phyloP scores from a whole-genome alignment of 2,888 invertebrate species.

The Eupithecia subumbrata region DNA sequence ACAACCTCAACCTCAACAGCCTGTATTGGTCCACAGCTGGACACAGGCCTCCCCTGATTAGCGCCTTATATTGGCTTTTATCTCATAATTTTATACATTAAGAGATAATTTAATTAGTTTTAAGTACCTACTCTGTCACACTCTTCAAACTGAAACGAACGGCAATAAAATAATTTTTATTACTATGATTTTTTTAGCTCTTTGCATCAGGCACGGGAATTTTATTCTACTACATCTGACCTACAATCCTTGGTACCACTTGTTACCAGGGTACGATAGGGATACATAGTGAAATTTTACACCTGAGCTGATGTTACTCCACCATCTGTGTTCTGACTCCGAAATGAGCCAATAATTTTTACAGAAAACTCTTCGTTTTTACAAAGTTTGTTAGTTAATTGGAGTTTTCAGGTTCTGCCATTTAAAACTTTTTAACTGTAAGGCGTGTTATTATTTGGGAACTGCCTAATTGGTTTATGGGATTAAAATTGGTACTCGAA shows the following conservation, averaged over 20 bases:
- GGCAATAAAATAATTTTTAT: too few relatives aligned
- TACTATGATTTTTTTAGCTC: too few relatives aligned
- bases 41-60: too few relatives aligned
- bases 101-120: too few relatives aligned
- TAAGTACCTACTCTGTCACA: too few relatives aligned
- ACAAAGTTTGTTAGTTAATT: constrained; percentile 50
- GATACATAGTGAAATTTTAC: neutral
- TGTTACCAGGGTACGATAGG: neutral
- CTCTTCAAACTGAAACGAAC: too few relatives aligned
- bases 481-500: neutral
- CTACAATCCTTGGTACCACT: too few relatives aligned
- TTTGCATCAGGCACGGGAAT: too few relatives aligned
- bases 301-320: neutral
- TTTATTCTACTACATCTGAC: too few relatives aligned
- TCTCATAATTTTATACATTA: too few relatives aligned
- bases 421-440: constrained; percentile 39
- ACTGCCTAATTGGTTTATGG: constrained; percentile 21
- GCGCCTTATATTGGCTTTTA: too few relatives aligned
- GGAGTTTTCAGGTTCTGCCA: constrained; percentile 45
- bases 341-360: constrained; percentile 45
- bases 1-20: too few relatives aligned
- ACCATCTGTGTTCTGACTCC: constrained; percentile 20
- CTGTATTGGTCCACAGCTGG: neutral
- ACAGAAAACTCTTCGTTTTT: constrained; percentile 47
- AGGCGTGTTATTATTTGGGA: constrained; percentile 22